Evolutionary conservation across 2,797 vertebrate species (phyloP), one percentile per base, ranked within the genome.

Genomic region (Craterocephalus amniculus): DNA sequence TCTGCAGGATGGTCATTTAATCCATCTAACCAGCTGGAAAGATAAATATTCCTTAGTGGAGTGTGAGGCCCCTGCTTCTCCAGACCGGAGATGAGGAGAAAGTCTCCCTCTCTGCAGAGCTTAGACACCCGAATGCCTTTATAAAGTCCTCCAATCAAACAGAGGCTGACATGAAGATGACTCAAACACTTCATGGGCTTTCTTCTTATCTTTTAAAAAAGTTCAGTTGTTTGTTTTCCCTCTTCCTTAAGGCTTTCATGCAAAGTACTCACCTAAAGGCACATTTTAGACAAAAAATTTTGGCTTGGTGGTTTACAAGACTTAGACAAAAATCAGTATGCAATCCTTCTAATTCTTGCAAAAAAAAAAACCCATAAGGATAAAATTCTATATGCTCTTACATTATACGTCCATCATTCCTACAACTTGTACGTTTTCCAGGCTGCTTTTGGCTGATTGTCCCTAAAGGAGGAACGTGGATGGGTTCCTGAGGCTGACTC

Each of bases 11-110:
- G 85, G 91, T 92, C 90, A 93, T 93, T 93, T 92, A 92, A 93
- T 93, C 90, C 90, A 85, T 90, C 88, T 89, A 92, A 91, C 88
- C 90, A 89, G 82, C 91, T 92, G 92, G 91, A 93, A 93, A 94
- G 91, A 93, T 91, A 94, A 93, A 93, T 93, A 93, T 92, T 90
- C 89, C 87, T 88, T 73, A 66, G 87, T 82, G 84, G 84, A 88
- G 90, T 86, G 87, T 84, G 90, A 88, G 90, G 90, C 89, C 91
- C 87, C 85, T 79, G 85, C 80, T 77, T 87, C 88, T 90, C 81
- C 72, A 92, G 83, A 88, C 88, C 79, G 78, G 88, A 91, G 88
- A 90, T 86, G 88, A 87, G 88, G 86, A 80, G 80, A 88, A 88
- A 84, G 83, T 81, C 85, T 87, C 76, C 66, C 69, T 86, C 85